Base-by-base conservation (phyloP, 2,113 vertebrate species). In the Heterotis niloticus region DNA sequence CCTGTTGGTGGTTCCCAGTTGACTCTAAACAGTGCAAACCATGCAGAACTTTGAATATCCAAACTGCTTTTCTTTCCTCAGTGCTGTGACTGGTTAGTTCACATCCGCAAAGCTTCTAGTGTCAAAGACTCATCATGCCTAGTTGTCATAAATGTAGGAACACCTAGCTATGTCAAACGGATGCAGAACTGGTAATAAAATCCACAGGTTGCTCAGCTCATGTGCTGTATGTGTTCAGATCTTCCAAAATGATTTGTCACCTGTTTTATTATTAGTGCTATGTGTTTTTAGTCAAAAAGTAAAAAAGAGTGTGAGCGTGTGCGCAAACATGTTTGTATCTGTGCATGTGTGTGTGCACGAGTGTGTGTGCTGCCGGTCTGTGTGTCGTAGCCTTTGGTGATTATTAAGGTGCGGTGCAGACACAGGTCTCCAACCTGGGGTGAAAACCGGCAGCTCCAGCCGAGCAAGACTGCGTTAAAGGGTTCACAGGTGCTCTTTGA, bases 191-290 rank as follows among this genome's bases (percentile, higher is more conserved):
- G 2, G 2, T 44, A 44, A 44, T 44, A 70, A 80, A 75, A 75
- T 1, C 29, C 76, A 54, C 79, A 69, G 76, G 78, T 73, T 26
- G 34, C 60, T 79, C 64, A 64, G 23, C 79, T 56, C 73, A 28
- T 23, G 26, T 77, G 51, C 76, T 59, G 64, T 74, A 51, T 72
- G 80, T 66, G 34, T 67, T 51, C 28, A 56, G 26, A 69, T 66
- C 34, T 81, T 69, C 54, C 34, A 44, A 44, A 44, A 44, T 44
- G 3, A 44, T n/a, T n/a, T 44, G 34, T 44, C 34, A 44, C 34
- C 34, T 44, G 34, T 44, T 7, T 44, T 44, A 44, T 44, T 44
- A n/a, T n/a, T n/a, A n/a, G n/a, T n/a, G n/a, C n/a, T n/a, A 44
- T 44, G 34, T 44, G 34, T 44, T 44, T 7, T 44, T 2, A 44